Evolutionary conservation across 2,888 invertebrate species (phyloP).

Genomic region (Archips crataeganus): DNA sequence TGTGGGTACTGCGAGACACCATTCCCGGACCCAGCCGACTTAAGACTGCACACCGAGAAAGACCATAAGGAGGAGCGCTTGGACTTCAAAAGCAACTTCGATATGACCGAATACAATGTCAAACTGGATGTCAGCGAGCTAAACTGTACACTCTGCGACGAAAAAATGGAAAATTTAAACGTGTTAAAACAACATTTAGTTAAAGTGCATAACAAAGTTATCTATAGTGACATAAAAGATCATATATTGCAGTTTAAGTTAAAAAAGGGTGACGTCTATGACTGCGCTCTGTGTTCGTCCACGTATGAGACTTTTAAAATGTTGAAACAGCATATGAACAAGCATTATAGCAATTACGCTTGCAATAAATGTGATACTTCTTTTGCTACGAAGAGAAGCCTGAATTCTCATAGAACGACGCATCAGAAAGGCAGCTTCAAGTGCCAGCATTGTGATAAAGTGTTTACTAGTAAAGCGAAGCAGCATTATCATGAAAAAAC

Average conservation of each 20-base stretch:
- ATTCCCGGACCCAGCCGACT: conserved; percentile 67
- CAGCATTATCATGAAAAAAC: conserved; percentile 75
- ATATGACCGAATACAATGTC: conserved; percentile 64
- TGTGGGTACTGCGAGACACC: conserved; percentile 69
- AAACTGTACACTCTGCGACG: conserved; percentile 61
- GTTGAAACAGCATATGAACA: conserved; percentile 79
- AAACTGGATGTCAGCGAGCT: conserved; percentile 66
- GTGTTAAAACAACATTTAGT: conserved; percentile 65
- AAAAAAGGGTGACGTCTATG: conserved; percentile 68
- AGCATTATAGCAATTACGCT: conserved; percentile 69
- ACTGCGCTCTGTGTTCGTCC: conserved; percentile 69
- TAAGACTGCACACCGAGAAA: conserved; percentile 55
- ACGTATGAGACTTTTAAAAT: conserved; percentile 78
- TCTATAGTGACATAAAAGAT: conserved; percentile 70
- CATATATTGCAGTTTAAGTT: conserved; percentile 72
- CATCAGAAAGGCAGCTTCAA: conserved; percentile 74
- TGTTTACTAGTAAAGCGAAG: conserved; percentile 66
- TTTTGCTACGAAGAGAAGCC: conserved; percentile 68
- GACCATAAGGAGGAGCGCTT: conserved; percentile 61
- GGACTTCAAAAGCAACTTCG: conserved; percentile 60
- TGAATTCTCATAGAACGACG: conserved; percentile 64
- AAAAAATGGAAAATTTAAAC: conserved; percentile 55
- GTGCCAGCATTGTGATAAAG: conserved; percentile 74
- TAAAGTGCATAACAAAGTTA: conserved; percentile 57
- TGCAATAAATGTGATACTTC: conserved; percentile 67